A percentile compares a stretch with the other conserved stretches of the same genome.
Conservation (phyloP, 64 coral and sea anemone species). For the Astreopora myriophthalma region DNA sequence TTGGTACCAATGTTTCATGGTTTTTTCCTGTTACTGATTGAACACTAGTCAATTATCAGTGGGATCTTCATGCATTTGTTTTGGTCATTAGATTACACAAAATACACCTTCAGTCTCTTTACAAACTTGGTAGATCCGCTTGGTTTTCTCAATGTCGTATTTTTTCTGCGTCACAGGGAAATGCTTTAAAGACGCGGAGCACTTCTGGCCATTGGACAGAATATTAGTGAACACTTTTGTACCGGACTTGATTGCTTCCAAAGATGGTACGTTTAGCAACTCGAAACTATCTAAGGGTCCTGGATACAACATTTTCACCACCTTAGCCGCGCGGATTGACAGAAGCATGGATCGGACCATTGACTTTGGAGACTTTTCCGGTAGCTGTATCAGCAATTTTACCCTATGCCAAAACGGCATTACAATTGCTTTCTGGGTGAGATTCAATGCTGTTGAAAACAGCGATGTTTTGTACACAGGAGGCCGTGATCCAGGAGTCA, state of each 20-base stretch:
- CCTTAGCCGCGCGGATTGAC: not conserved
- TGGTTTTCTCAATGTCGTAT: too few relatives aligned
- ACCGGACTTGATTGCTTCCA: constrained; percentile 61
- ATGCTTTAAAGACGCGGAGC: constrained; percentile 74
- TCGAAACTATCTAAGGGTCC: not conserved
- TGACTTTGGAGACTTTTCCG: constrained; percentile 40
- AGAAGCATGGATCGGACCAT: not conserved
- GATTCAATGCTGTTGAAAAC: not conserved
- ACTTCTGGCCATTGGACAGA: constrained; percentile 87
- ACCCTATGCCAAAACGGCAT: constrained; percentile 1
- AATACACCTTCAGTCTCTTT: too few relatives aligned
- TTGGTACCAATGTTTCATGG: too few relatives aligned
- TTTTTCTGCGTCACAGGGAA: constrained; percentile 39
- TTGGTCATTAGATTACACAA: too few relatives aligned
- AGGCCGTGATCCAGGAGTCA: not conserved
- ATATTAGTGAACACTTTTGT: constrained; percentile 13
- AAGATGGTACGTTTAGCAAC: constrained; percentile 7
- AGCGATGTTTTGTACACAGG: not conserved
- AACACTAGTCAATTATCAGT: too few relatives aligned
- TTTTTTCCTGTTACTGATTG: not conserved
- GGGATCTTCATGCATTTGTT: too few relatives aligned
- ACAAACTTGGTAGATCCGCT: too few relatives aligned
- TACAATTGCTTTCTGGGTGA: constrained; percentile 30
- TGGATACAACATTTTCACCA: not conserved
- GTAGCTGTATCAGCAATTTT: constrained; percentile 26